A percentile compares a stretch with the other conserved stretches of the same genome.
Conservation (phyloP, 2,113 vertebrate species). For the Protobothrops flavoviridis region DNA sequence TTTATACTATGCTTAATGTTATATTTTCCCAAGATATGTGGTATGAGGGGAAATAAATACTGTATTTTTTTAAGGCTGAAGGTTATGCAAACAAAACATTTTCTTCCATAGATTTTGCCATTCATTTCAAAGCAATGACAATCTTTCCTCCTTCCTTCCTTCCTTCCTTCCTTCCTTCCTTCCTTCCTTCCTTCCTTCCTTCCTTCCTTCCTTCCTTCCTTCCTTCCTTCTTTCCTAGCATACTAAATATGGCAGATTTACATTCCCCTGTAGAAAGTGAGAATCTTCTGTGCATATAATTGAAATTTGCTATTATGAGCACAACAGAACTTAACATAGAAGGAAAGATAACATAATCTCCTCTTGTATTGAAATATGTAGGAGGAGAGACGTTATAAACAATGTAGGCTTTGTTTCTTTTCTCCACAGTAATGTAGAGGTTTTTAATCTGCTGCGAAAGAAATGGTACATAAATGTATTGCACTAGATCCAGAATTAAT, state of each 20-base stretch:
- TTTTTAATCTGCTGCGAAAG: not conserved
- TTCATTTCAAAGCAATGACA: not conserved
- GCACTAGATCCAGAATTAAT: not conserved
- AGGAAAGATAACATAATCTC: not conserved
- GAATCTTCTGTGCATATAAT: not conserved
- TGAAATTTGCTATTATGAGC: not conserved
- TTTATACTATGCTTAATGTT: not conserved
- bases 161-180: not conserved
- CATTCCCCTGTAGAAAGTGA: not conserved
- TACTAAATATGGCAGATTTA: not conserved
- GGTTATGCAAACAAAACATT: not conserved
- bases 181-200: not conserved
- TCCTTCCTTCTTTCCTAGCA: not conserved
- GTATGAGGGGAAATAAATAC: not conserved
- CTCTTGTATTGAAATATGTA: not conserved
- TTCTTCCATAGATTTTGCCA: not conserved
- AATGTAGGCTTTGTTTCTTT: not conserved
- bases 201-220: not conserved
- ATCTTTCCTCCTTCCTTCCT: not conserved
- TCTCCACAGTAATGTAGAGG: not conserved
- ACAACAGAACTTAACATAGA: not conserved
- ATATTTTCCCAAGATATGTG: not conserved
- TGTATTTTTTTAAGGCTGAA: not conserved
- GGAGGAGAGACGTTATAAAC: not conserved
- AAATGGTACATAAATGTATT: not conserved